A percentile compares a stretch with the other conserved stretches of the same genome.
These are phyloP conservation scores for Heptranchias perlo DNA, from an alignment of 2,113 vertebrate species.

Conservation along the genomic window DNA sequence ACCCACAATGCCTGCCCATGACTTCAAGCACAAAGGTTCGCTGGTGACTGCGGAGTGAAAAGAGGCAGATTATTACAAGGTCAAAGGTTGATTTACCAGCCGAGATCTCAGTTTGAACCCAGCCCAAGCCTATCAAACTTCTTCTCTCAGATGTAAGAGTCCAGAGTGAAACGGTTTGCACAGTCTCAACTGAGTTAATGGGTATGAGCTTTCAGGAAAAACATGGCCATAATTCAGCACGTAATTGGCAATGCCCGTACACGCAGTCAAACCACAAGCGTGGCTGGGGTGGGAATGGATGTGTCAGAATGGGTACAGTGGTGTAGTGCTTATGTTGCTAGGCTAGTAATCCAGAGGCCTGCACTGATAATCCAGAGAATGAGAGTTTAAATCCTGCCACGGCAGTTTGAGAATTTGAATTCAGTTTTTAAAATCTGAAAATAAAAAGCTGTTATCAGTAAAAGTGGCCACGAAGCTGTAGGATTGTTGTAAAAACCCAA, in stretches of 20 bases:
- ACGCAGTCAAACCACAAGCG: background rate
- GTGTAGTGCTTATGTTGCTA: too few relatives aligned
- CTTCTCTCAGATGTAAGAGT: background rate
- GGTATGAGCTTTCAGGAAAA: background rate
- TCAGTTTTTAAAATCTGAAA: too few relatives aligned
- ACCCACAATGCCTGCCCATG: slow-evolving; percentile 96
- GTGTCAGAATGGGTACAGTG: background rate
- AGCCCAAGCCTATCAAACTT: background rate
- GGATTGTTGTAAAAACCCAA: background rate
- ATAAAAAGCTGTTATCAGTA: background rate
- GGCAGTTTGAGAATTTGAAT: background rate
- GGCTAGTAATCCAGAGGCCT: background rate
- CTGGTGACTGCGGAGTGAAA: slow-evolving; percentile 72
- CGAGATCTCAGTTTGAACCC: background rate
- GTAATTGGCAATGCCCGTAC: background rate
- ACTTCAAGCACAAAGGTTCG: slow-evolving; percentile 89
- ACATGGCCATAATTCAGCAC: background rate
- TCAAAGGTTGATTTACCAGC: background rate
- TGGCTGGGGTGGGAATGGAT: background rate
- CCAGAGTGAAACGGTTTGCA: background rate
- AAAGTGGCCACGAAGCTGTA: background rate
- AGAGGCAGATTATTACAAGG: background rate
- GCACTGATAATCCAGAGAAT: background rate
- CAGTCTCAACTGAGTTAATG: background rate
- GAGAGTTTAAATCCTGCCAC: background rate